phyloP scores from a whole-genome alignment of 1,140 invertebrate genomes.

The Holotrichia oblita region DNA sequence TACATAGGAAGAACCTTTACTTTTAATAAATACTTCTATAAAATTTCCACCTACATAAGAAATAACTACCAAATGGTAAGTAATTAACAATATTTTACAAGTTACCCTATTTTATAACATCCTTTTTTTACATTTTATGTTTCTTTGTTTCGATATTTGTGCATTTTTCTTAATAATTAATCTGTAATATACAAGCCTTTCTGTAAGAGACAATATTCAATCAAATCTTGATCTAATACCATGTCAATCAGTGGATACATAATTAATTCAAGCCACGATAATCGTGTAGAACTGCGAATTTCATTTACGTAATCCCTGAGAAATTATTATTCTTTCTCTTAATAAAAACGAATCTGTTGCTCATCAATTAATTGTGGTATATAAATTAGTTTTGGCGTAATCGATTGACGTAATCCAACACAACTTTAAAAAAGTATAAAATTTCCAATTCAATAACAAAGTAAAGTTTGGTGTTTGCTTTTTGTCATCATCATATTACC shows the following conservation, averaged over 20 bases:
- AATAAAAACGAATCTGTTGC: too few relatives aligned
- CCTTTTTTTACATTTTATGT: background rate
- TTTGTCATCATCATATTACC: background rate
- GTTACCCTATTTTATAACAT: background rate
- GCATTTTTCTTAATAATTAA: slow-evolving; percentile 5
- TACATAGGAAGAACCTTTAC: slow-evolving; percentile 26
- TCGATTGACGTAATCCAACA: too few relatives aligned
- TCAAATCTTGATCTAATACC: background rate
- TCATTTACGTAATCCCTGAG: slow-evolving; percentile 16
- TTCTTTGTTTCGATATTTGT: background rate
- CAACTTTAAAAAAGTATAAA: background rate
- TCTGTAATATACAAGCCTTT: slow-evolving; percentile 2
- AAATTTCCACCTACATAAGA: slow-evolving; percentile 35
- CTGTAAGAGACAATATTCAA: background rate
- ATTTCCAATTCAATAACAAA: background rate
- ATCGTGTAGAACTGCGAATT: background rate
- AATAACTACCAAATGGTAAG: slow-evolving; percentile 27
- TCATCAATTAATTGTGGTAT: too few relatives aligned
- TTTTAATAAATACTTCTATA: slow-evolving; percentile 36
- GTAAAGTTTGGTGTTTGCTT: background rate
- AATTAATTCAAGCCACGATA: background rate
- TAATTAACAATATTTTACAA: slow-evolving; percentile 36
- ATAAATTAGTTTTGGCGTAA: too few relatives aligned
- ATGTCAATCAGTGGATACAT: background rate
- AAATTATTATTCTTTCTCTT: slow-evolving; percentile 10